Percentiles rank a stretch among this genome's conserved stretches.
These are phyloP conservation scores for Odocoileus hemionus DNA, from an alignment of 2,113 vertebrate genomes.

Conservation along the genomic window DNA sequence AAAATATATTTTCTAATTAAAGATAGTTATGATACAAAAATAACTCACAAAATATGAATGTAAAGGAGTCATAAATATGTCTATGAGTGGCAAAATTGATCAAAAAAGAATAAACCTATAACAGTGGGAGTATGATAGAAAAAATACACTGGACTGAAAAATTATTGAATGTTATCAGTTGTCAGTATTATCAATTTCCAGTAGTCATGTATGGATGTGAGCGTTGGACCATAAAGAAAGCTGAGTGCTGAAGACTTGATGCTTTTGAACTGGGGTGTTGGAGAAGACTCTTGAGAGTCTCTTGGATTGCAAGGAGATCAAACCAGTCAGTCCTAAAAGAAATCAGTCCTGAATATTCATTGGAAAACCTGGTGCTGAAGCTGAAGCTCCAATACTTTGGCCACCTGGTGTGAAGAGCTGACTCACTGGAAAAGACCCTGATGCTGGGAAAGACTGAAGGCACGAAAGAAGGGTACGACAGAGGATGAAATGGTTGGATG, in stretches of 20 bases:
- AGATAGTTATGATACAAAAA: background rate
- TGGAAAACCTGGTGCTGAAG: background rate
- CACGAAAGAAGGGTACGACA: background rate
- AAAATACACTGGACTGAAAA: background rate
- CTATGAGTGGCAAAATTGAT: background rate
- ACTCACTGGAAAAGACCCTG: background rate
- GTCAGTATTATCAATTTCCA: background rate
- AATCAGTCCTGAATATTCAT: background rate
- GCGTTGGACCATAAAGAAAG: background rate
- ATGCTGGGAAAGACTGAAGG: background rate
- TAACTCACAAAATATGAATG: background rate
- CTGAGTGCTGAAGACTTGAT: background rate
- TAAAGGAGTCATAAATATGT: background rate
- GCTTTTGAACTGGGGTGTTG: background rate
- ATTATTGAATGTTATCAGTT: background rate
- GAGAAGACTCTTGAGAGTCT: background rate
- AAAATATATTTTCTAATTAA: background rate
- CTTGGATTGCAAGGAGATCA: background rate
- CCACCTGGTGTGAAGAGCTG: background rate
- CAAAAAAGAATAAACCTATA: background rate
- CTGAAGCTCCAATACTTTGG: background rate
- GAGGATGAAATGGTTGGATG: background rate
- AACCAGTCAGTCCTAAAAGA: background rate
- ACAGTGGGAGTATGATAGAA: background rate
- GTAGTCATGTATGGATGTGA: background rate